phyloP scores from a whole-genome alignment of 2,888 invertebrate species.

The Lithophane socia region DNA sequence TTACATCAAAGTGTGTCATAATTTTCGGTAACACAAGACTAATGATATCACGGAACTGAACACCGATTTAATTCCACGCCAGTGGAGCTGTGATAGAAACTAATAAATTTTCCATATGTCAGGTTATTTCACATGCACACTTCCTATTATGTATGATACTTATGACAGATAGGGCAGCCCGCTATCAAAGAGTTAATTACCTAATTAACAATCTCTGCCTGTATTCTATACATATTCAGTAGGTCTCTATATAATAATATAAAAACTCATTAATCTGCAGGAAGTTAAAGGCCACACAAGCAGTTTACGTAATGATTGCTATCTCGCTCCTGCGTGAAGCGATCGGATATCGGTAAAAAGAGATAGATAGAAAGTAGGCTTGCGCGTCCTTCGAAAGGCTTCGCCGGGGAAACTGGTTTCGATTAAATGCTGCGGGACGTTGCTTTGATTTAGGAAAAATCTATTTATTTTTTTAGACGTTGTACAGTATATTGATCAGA shows the following conservation, averaged over 20 bases:
- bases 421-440: conserved; percentile 86
- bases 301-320: conserved; percentile 71
- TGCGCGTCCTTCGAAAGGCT: conserved; percentile 85
- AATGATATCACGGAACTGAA: conserved; percentile 49
- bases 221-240: conserved; percentile 72
- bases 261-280: conserved; percentile 77
- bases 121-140: conserved; percentile 53
- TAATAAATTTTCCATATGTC: conserved; percentile 56
- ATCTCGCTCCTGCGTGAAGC: conserved; percentile 73
- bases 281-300: conserved; percentile 76
- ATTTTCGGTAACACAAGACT: conserved; percentile 55
- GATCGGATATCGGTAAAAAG: conserved; percentile 73
- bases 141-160: conserved; percentile 56
- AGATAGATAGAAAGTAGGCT: conserved; percentile 83
- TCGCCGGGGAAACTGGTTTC: conserved; percentile 86
- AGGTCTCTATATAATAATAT: conserved; percentile 70
- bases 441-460: conserved; percentile 61
- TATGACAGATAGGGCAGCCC: conserved; percentile 60
- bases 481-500: no score
- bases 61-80: conserved; percentile 56
- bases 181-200: conserved; percentile 71
- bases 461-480: conserved; percentile 34
- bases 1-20: conserved; percentile 59
- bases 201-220: conserved; percentile 72
- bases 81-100: conserved; percentile 45